Conservation (phyloP, 2,113 vertebrate species). For the Andinoacara biseriatus region DNA sequence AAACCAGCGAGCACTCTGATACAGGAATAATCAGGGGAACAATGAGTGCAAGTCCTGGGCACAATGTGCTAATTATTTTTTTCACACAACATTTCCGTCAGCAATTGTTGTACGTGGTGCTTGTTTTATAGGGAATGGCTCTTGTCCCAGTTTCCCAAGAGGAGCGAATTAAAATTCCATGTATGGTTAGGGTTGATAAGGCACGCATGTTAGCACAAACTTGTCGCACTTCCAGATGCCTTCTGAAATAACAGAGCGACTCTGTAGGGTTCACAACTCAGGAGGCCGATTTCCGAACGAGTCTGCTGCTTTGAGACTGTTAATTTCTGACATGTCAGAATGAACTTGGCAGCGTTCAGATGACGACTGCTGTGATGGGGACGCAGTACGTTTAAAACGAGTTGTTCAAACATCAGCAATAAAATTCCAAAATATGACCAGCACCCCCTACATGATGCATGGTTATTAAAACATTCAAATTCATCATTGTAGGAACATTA, state of each 20-base stretch:
- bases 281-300: background rate
- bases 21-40: constrained; percentile 4
- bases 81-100: background rate
- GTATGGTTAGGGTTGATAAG: background rate
- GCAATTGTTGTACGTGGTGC: background rate
- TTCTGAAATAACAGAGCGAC: background rate
- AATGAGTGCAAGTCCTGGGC: background rate
- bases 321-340: constrained; percentile 7
- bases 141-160: constrained; percentile 1
- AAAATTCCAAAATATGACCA: background rate
- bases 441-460: background rate
- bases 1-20: background rate
- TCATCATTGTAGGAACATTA: background rate
- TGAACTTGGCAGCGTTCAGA: constrained; percentile 9
- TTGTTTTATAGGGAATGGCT: background rate
- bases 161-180: background rate
- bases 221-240: background rate
- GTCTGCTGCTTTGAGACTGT: background rate
- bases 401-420: background rate
- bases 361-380: background rate
- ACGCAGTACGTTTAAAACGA: background rate
- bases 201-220: background rate
- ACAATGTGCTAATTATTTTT: background rate
- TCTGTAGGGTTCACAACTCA: background rate
- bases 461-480: background rate